Evolutionary conservation across 2,797 vertebrate species (phyloP).

Genomic region (Micrastur ruficollis): DNA sequence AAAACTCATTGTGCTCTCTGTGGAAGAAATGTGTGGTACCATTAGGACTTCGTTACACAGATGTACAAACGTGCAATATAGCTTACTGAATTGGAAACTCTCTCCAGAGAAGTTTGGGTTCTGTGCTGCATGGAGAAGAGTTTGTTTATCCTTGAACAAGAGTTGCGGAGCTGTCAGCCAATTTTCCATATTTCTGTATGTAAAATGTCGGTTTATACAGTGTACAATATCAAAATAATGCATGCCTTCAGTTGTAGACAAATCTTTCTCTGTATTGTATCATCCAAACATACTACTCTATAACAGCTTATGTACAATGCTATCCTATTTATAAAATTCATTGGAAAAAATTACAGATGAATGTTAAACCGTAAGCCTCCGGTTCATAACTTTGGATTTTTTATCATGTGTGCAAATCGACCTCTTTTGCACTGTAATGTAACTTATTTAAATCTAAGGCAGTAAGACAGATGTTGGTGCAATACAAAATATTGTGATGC

Average conservation of each 20-base stretch:
- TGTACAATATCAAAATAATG: constrained; percentile 76
- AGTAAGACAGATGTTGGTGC: constrained; percentile 80
- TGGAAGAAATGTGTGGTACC: constrained; percentile 77
- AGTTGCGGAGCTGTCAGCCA: constrained; percentile 65
- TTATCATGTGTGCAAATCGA: constrained; percentile 72
- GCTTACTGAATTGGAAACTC: constrained; percentile 56
- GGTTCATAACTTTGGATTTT: constrained; percentile 59
- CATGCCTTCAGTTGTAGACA: constrained; percentile 79
- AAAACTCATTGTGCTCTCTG: constrained; percentile 73
- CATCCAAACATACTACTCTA: constrained; percentile 67
- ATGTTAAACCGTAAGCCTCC: constrained; percentile 73
- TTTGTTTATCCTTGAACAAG: constrained; percentile 58
- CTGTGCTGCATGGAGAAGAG: constrained; percentile 72
- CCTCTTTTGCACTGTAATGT: constrained; percentile 78
- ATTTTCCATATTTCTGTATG: constrained; percentile 72
- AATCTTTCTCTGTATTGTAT: constrained; percentile 74
- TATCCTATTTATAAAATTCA: constrained; percentile 78
- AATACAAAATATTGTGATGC: constrained; percentile 77
- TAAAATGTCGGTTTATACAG: constrained; percentile 71
- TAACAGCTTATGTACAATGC: constrained; percentile 81
- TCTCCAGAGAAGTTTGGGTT: constrained; percentile 72
- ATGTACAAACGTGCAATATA: constrained; percentile 74
- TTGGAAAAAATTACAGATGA: constrained; percentile 68
- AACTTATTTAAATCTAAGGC: constrained; percentile 81
- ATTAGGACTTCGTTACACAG: constrained; percentile 71